Conservation (phyloP, 2,797 vertebrate genomes). For the Hapalemur alaotrensis region DNA sequence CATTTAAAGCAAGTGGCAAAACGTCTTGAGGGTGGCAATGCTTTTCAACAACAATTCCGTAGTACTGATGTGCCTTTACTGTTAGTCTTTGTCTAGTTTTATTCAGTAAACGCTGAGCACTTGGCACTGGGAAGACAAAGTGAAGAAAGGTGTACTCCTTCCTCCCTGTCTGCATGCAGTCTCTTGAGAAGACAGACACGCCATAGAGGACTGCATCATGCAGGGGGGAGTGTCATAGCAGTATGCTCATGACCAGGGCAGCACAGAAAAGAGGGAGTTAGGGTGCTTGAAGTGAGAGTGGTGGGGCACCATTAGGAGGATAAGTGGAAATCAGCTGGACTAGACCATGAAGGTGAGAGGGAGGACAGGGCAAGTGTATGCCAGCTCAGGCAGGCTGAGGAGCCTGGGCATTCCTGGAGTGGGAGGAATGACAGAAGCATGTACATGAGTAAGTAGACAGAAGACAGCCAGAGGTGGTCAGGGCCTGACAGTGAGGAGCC, state of each 20-base stretch:
- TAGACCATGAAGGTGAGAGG: neutral
- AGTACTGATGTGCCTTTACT: neutral
- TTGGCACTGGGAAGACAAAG: neutral
- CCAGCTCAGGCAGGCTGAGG: neutral
- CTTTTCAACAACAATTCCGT: neutral
- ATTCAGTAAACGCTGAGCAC: neutral
- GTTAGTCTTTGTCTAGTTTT: neutral
- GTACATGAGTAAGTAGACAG: neutral
- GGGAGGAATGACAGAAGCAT: neutral
- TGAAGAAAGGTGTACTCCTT: neutral
- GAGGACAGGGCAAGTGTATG: neutral
- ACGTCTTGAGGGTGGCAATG: neutral
- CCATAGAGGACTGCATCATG: neutral
- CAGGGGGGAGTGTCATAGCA: neutral
- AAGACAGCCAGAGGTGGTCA: neutral
- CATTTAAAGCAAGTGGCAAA: neutral
- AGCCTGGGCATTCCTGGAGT: neutral
- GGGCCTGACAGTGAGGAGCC: neutral
- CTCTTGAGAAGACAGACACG: neutral
- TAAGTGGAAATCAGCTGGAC: neutral
- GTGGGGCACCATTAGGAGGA: neutral
- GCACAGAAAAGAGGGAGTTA: neutral
- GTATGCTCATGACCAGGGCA: neutral
- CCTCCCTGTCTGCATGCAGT: neutral
- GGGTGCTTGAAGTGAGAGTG: neutral